Evolutionary conservation across 2,797 vertebrate genomes (phyloP).

Genomic region (Pampus argenteus): DNA sequence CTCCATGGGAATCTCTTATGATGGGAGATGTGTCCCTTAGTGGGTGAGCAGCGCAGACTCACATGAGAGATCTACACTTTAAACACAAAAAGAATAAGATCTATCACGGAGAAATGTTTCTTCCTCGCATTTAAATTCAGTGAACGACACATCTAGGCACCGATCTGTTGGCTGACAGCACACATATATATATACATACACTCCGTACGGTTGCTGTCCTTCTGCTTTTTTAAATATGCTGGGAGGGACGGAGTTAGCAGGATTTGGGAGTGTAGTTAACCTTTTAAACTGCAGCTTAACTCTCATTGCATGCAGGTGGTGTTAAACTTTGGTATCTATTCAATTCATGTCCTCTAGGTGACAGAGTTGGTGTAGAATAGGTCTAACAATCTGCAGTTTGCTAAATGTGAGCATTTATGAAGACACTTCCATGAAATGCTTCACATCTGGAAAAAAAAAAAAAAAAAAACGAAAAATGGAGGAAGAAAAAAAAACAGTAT

Average conservation of each 20-base stretch:
- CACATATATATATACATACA: too few relatives aligned
- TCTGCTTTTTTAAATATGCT: too few relatives aligned
- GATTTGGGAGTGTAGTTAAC: too few relatives aligned
- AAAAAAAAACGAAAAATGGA: not conserved
- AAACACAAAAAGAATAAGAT: not conserved
- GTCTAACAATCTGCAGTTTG: not conserved
- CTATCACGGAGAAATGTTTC: slow-evolving; percentile 5
- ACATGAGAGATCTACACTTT: not conserved
- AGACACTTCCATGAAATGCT: not conserved
- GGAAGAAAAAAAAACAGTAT: not conserved
- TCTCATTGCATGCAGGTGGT: not conserved
- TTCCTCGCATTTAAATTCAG: slow-evolving; percentile 34
- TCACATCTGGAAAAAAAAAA: not conserved
- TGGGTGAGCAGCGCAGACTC: not conserved
- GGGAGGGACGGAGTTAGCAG: too few relatives aligned
- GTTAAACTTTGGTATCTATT: not conserved
- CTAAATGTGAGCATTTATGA: not conserved
- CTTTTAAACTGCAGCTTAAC: too few relatives aligned
- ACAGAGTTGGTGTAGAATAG: not conserved
- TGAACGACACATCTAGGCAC: not conserved
- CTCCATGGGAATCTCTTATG: slow-evolving; percentile 28
- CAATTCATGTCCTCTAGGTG: not conserved
- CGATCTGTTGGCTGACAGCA: slow-evolving; percentile 27
- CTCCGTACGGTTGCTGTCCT: too few relatives aligned
- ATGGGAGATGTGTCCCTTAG: slow-evolving; percentile 1